Conservation (phyloP, 2,888 invertebrate genomes). For the Arge pagana region DNA sequence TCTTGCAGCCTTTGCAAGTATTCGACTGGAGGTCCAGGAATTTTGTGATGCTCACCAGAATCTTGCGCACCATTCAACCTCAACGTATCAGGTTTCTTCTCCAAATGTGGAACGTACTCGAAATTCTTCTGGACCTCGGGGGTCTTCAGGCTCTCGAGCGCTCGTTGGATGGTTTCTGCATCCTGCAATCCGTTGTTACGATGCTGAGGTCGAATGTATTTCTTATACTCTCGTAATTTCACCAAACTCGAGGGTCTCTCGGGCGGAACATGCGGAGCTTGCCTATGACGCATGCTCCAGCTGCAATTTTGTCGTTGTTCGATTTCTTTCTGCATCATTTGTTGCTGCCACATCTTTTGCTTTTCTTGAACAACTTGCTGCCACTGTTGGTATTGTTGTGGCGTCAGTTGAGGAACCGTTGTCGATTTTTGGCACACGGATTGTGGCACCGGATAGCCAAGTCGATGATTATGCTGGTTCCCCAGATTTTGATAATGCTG, state of each 20-base stretch:
- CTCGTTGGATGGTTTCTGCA: slow-evolving; percentile 33
- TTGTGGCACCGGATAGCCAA: too few species aligned
- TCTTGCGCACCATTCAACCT: slow-evolving; percentile 45
- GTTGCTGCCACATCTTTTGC: background rate
- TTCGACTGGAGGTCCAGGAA: slow-evolving; percentile 1
- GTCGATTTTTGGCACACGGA: too few species aligned
- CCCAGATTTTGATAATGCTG: background rate
- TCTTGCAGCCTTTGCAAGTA: slow-evolving; percentile 9
- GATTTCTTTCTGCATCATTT: slow-evolving; percentile 17
- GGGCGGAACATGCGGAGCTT: background rate
- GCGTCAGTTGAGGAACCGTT: background rate
- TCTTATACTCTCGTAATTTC: slow-evolving; percentile 40
- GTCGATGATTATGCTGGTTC: slow-evolving; percentile 6
- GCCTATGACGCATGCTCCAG: background rate
- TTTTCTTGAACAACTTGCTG: background rate
- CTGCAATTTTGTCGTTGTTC: slow-evolving; percentile 4
- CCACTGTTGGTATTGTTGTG: background rate
- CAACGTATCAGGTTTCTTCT: slow-evolving; percentile 24
- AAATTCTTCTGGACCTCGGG: slow-evolving; percentile 32
- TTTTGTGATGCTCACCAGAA: slow-evolving; percentile 17
- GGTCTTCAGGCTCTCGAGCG: slow-evolving; percentile 34
- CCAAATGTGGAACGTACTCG: slow-evolving; percentile 37
- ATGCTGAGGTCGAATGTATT: slow-evolving; percentile 36
- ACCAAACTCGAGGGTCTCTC: slow-evolving; percentile 41
- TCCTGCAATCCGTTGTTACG: slow-evolving; percentile 52